Conservation (phyloP, 2,113 vertebrate species). For the Stigmatopora argus region DNA sequence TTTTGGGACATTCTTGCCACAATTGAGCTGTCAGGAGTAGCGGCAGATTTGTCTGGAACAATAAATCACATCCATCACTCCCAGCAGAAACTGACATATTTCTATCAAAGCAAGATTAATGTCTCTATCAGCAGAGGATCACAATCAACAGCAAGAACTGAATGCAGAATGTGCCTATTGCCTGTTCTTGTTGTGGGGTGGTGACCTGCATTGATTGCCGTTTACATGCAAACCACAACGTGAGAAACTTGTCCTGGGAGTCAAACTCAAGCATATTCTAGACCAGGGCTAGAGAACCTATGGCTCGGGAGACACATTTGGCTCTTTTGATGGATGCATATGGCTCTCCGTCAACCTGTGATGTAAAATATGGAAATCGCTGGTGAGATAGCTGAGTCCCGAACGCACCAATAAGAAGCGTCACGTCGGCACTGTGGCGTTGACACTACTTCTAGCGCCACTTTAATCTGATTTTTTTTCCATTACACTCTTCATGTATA, state of each 20-base stretch:
- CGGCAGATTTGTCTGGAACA: conserved; percentile 82
- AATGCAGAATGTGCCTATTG: conserved; percentile 80
- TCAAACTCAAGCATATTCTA: not conserved
- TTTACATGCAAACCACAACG: conserved; percentile 14
- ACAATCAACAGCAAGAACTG: conserved; percentile 78
- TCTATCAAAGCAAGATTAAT: conserved; percentile 94
- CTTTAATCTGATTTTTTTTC: too few species aligned
- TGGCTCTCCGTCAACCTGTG: too few species aligned
- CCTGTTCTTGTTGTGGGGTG: conserved; percentile 65
- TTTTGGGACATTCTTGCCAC: conserved; percentile 72
- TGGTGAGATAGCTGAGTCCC: too few species aligned
- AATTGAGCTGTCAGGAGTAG: conserved; percentile 75
- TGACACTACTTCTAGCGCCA: too few species aligned
- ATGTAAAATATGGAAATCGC: too few species aligned
- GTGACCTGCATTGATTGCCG: conserved; percentile 33
- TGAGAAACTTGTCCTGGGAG: conserved; percentile 1
- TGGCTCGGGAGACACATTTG: too few species aligned
- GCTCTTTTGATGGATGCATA: too few species aligned
- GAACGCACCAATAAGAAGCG: too few species aligned
- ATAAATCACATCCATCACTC: conserved; percentile 89
- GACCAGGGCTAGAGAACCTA: not conserved
- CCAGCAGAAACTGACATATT: conserved; percentile 73
- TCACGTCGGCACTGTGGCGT: too few species aligned
- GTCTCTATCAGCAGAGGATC: conserved; percentile 80
- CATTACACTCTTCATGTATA: too few species aligned